phyloP scores from a whole-genome alignment of 2,888 invertebrate species.

The Lasioglossum figueresi region DNA sequence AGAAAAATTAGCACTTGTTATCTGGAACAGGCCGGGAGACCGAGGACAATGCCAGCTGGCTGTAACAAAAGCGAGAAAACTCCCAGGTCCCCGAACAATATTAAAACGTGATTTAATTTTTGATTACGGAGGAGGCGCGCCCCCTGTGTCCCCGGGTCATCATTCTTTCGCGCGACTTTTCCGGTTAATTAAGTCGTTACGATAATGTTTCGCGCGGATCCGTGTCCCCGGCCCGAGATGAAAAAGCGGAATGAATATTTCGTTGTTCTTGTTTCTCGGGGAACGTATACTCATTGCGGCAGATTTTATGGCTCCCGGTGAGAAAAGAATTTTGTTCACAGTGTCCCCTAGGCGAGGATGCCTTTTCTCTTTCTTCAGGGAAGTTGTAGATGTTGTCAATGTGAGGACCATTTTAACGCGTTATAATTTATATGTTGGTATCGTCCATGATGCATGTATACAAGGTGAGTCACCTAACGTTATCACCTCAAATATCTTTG shows the following conservation, averaged over 20 bases:
- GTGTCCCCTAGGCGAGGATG: too few relatives aligned
- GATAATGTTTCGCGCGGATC: neutral
- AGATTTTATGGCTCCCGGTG: neutral
- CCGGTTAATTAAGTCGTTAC: conserved; percentile 32
- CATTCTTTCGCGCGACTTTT: conserved; percentile 16
- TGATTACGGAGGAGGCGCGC: conserved; percentile 36
- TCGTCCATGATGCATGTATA: too few relatives aligned
- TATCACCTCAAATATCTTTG: too few relatives aligned
- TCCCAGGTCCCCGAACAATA: conserved; percentile 15
- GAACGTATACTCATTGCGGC: neutral
- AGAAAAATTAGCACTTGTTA: conserved; percentile 63
- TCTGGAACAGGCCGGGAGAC: conserved; percentile 31
- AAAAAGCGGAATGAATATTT: conserved; percentile 3
- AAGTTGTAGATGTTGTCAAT: too few relatives aligned
- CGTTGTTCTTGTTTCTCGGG: neutral
- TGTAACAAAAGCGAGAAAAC: conserved; percentile 37
- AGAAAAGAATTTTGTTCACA: neutral
- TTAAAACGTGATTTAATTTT: conserved; percentile 47
- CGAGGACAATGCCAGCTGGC: conserved; percentile 19
- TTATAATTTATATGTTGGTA: too few relatives aligned
- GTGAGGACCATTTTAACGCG: too few relatives aligned
- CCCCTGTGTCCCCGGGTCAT: neutral
- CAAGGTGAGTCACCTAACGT: too few relatives aligned
- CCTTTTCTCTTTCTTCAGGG: too few relatives aligned
- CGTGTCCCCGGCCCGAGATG: neutral